phyloP scores from a whole-genome alignment of 2,797 vertebrate genomes.

The Trachurus trachurus region DNA sequence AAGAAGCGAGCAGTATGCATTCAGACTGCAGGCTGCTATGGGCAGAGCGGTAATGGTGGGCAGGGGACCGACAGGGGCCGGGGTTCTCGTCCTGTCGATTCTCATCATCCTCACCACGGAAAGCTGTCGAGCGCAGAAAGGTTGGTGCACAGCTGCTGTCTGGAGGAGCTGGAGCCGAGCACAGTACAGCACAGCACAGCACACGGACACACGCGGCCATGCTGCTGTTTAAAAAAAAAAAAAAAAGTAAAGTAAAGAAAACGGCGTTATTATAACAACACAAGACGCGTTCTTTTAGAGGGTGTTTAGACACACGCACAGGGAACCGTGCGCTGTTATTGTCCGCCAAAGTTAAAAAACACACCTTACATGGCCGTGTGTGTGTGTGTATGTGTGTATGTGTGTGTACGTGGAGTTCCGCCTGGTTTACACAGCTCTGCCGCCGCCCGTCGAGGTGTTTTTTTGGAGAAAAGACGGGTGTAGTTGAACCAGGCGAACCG shows the following conservation, averaged over 20 bases:
- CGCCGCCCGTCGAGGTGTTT: constrained; percentile 49
- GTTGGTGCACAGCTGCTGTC: constrained; percentile 74
- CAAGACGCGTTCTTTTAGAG: not conserved
- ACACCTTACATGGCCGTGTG: constrained; percentile 66
- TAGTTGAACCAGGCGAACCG: constrained; percentile 70
- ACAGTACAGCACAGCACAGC: not conserved
- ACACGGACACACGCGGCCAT: constrained; percentile 33
- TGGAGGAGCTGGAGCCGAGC: not conserved
- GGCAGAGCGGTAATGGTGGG: constrained; percentile 89
- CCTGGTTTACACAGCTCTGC: constrained; percentile 44
- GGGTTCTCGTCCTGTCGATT: constrained; percentile 82
- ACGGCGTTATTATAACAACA: not conserved
- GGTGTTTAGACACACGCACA: not conserved
- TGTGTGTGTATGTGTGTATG: constrained; percentile 11
- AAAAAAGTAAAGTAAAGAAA: too few species aligned
- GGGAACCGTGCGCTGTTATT: constrained; percentile 24
- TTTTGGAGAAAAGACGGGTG: not conserved
- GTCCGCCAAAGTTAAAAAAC: constrained; percentile 22
- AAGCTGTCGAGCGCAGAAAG: constrained; percentile 85
- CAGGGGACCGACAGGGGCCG: constrained; percentile 84
- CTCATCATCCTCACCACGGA: constrained; percentile 82
- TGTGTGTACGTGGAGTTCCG: constrained; percentile 54
- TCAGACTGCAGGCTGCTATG: constrained; percentile 88
- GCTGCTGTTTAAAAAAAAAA: constrained; percentile 14
- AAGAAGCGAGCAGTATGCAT: constrained; percentile 85